Percentiles rank a stretch among this genome's conserved stretches.
Conservation (phyloP, 2,797 vertebrate genomes). For the Rhinophrynus dorsalis region DNA sequence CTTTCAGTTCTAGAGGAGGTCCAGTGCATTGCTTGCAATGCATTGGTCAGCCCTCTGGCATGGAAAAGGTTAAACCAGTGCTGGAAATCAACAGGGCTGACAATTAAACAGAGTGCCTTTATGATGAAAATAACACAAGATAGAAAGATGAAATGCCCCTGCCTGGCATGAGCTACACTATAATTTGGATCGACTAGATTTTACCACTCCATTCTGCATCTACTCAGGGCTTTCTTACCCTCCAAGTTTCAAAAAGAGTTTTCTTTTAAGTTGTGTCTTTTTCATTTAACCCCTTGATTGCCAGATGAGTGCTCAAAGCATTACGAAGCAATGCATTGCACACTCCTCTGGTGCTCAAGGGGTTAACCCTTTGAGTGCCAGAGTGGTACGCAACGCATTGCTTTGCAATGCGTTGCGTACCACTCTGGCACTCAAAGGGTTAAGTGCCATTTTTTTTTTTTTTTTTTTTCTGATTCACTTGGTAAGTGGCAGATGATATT, state of each 20-base stretch:
- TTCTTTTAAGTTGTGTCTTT: constrained; percentile 68
- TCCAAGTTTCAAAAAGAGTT: constrained; percentile 54
- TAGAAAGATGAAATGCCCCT: constrained; percentile 69
- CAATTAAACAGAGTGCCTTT: constrained; percentile 75
- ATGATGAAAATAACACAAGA: too few relatives aligned
- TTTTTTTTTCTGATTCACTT: constrained; percentile 73
- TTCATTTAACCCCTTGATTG: too few relatives aligned
- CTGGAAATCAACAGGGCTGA: constrained; percentile 63
- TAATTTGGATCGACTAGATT: constrained; percentile 71
- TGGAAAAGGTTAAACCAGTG: constrained; percentile 68
- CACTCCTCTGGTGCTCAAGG: too few relatives aligned
- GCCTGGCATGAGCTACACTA: constrained; percentile 70
- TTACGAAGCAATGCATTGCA: too few relatives aligned
- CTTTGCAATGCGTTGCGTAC: too few relatives aligned
- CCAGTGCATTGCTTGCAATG: too few relatives aligned
- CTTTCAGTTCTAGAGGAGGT: too few relatives aligned
- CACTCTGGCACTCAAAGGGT: too few relatives aligned
- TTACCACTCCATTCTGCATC: constrained; percentile 70
- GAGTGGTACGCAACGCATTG: too few relatives aligned
- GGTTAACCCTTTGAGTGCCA: too few relatives aligned
- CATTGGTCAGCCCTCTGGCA: too few relatives aligned
- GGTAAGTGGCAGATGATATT: constrained; percentile 93
- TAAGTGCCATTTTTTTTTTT: constrained; percentile 95
- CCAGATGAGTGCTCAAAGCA: too few relatives aligned
- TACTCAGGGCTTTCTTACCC: constrained; percentile 78